phyloP scores from a whole-genome alignment of 1,140 invertebrate genomes.

The Brachionus rubens region DNA sequence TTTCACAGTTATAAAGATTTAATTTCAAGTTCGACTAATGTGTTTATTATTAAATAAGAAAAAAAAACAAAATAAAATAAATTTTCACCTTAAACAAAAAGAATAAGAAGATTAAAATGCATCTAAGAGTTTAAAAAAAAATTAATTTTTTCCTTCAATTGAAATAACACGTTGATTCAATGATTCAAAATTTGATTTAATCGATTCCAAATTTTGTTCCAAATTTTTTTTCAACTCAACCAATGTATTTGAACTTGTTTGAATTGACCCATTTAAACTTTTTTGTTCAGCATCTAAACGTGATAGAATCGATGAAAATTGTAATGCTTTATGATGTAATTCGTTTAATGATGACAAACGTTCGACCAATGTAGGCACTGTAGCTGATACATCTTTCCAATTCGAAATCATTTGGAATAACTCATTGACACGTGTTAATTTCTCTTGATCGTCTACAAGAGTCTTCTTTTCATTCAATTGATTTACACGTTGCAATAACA shows the following conservation, averaged over 20 bases:
- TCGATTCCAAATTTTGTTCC: conserved; percentile 35
- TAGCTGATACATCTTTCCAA: conserved; percentile 29
- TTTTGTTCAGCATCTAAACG: not conserved
- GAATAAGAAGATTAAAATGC: conserved; percentile 31
- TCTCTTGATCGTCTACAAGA: conserved; percentile 41
- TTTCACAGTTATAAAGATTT: no score
- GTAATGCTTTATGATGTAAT: conserved; percentile 37
- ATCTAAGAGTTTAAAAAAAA: not conserved
- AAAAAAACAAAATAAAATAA: no score
- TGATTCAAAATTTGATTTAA: conserved; percentile 16
- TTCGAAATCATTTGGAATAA: conserved; percentile 33
- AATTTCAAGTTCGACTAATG: no score
- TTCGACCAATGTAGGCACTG: conserved; percentile 20
- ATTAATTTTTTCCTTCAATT: not conserved
- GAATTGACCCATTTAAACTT: conserved; percentile 5
- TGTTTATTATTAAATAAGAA: no score
- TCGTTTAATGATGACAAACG: not conserved
- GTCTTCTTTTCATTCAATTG: conserved; percentile 19
- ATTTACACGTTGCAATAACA: conserved; percentile 3
- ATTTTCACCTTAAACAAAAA: no score
- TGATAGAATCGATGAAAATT: conserved; percentile 9
- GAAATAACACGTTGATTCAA: conserved; percentile 20
- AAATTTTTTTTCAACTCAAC: conserved; percentile 10
- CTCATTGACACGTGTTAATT: conserved; percentile 22
- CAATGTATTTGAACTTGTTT: conserved; percentile 5